Base-by-base conservation (phyloP, 92 coral and sea anemone species). In the Heliopora coerulea region DNA sequence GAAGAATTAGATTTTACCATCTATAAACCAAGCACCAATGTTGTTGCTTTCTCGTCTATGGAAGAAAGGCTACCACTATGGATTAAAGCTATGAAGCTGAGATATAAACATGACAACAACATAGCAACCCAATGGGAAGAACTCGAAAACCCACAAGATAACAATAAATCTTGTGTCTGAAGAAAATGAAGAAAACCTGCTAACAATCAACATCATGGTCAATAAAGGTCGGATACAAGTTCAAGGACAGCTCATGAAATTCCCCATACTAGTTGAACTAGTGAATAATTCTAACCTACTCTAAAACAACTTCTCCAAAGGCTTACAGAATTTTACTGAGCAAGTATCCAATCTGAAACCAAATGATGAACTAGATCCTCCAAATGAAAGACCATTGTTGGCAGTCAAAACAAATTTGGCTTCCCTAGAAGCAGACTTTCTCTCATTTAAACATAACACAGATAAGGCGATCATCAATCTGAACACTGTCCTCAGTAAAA, bases 51-150 rank as follows among this genome's bases (percentile, higher is more conserved):
- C 17, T 59, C 65, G 32, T 20, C 65, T n/a, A 20, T 31, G 17
- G 65, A 59, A 59, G 30, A 59, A 59, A 59, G 65, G 24, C 6
- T 59, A 31, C 65, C 65, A 27, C 32, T 59, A 20, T 59, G 65
- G 65, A 59, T 59, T 59, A 20, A 27, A 0, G 32, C 34, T 5
- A 59, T 59, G 65, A 59, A 59, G 8, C 10, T 59, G 9, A 27
- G 32, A 24, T 26, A 59, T 13, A 27, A 59, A 59, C 28, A 59
- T 59, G 17, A 26, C 34, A 59, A 26, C 65, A n/a, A 6, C 17
- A 24, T 59, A 27, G 24, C 18, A 59, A 18, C 65, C 17, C 34
- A 20, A 2, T 59, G 65, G 65, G 65, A 59, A 20, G 65, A 59
- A 59, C 17, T 18, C 24, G 65, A 59, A 20, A 17, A 59, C 17